phyloP scores from a whole-genome alignment of 92 coral and sea anemone species.

The Parazoanthus atlanticus region DNA sequence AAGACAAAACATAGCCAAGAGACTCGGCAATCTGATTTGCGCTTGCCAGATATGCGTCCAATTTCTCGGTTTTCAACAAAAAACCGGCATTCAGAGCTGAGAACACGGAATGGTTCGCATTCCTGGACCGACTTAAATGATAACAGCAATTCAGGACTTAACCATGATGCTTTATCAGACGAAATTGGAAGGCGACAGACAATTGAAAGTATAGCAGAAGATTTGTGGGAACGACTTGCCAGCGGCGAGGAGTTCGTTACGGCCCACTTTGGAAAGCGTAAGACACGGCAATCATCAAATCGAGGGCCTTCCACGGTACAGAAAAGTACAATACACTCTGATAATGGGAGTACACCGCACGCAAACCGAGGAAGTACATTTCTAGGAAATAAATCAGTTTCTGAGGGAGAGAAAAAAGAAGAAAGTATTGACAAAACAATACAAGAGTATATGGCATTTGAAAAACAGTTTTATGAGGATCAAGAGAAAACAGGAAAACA shows the following conservation, averaged over 20 bases:
- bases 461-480: not conserved
- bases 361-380: not conserved
- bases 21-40: not conserved
- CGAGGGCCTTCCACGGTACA: not conserved
- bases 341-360: not conserved
- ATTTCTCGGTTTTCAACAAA: not conserved
- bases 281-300: not conserved
- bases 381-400: not conserved
- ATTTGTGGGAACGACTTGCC: slow-evolving; percentile 51
- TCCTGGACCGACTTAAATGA: not conserved
- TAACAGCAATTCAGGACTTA: not conserved
- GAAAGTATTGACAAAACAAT: not conserved
- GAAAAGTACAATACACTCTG: not conserved
- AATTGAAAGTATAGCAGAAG: slow-evolving; percentile 47
- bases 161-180: not conserved
- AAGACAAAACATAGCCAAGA: not conserved
- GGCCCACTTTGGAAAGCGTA: not conserved
- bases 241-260: slow-evolving; percentile 53
- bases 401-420: not conserved
- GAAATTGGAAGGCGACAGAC: slow-evolving; percentile 33
- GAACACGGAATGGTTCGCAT: not conserved
- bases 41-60: not conserved
- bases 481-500: not conserved
- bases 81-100: not conserved
- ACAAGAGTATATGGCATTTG: not conserved